phyloP scores from a whole-genome alignment of 2,888 invertebrate genomes.

The Osedax fenrisi region DNA sequence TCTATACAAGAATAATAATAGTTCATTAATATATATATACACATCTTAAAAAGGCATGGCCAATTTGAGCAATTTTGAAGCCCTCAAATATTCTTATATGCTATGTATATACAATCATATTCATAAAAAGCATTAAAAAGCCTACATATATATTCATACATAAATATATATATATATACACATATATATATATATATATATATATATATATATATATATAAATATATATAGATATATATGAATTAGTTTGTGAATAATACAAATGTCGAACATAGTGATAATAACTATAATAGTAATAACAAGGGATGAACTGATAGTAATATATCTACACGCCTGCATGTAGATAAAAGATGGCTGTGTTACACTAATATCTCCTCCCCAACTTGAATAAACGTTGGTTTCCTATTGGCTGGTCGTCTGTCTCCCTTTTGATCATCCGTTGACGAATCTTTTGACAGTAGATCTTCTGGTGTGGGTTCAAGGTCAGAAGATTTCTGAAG shows the following conservation, averaged over 20 bases:
- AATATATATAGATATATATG: conserved; percentile 12
- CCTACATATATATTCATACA: background rate
- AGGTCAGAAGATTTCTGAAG: too few species aligned
- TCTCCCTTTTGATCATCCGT: background rate
- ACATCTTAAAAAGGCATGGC: too few species aligned
- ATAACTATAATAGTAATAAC: background rate
- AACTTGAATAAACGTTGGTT: background rate
- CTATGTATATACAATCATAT: too few species aligned
- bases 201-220: conserved; percentile 16
- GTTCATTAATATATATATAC: too few species aligned
- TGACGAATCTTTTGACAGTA: too few species aligned
- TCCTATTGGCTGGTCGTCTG: background rate
- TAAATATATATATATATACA: background rate
- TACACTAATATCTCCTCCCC: background rate
- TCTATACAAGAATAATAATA: too few species aligned
- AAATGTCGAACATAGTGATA: background rate
- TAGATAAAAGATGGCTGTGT: background rate
- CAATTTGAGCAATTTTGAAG: too few species aligned
- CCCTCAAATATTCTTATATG: too few species aligned
- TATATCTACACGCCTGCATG: background rate
- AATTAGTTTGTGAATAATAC: background rate
- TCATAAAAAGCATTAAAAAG: background rate
- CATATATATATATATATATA: background rate
- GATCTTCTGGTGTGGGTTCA: too few species aligned
- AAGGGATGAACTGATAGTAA: too few species aligned